These are phyloP conservation scores for Mycteria americana DNA, from an alignment of 2,797 vertebrate species.

Conservation along the genomic window DNA sequence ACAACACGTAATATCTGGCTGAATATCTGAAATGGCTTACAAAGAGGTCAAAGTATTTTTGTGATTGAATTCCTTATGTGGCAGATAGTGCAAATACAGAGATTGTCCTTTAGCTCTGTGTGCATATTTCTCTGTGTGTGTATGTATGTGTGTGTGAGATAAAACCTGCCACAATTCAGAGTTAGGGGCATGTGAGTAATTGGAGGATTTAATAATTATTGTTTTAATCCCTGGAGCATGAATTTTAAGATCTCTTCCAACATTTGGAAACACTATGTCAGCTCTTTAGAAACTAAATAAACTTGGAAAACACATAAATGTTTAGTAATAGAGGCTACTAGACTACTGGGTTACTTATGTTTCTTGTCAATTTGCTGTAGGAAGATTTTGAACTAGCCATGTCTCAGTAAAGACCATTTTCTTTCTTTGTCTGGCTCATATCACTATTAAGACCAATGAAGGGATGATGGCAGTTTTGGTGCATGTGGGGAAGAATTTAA, in stretches of 20 bases:
- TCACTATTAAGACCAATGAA: neutral
- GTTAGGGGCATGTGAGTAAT: neutral
- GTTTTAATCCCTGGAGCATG: neutral
- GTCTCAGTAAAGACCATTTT: neutral
- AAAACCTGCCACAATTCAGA: neutral
- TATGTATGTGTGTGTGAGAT: accelerated
- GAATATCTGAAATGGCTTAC: neutral
- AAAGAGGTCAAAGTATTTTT: neutral
- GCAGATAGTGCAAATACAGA: neutral
- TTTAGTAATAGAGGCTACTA: neutral
- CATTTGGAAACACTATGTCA: neutral
- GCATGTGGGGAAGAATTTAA: neutral
- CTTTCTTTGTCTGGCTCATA: neutral
- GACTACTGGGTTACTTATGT: neutral
- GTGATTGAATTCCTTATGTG: neutral
- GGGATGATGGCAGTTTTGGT: neutral
- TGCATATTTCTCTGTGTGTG: neutral
- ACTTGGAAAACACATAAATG: neutral
- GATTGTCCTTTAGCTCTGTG: neutral
- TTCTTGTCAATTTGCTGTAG: neutral
- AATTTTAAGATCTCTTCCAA: neutral
- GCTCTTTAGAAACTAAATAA: neutral
- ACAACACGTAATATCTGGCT: neutral
- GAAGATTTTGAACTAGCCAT: neutral
- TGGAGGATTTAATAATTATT: neutral